Evolutionary conservation across 2,888 invertebrate genomes (phyloP), one percentile per base, ranked within the genome.

Genomic region (Hydrotaea diabolus): DNA sequence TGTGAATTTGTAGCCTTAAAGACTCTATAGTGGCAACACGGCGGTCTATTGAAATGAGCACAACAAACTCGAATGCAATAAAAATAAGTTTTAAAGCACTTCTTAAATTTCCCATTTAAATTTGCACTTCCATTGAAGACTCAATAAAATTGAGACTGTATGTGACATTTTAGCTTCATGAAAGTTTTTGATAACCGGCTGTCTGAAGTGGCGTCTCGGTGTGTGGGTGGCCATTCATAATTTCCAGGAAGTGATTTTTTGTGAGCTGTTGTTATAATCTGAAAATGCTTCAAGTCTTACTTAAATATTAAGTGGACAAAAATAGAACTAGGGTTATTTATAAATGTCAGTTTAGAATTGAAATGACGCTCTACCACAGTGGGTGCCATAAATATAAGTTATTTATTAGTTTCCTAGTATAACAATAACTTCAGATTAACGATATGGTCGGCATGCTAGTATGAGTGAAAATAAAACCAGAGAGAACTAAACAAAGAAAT

Each of bases 11-110:
- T 13, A 43, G 43, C 9, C n/a, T n/a, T n/a, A n/a, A n/a, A n/a
- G 9, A 13, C 9, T 43, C 43, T 7, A 31, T 31, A 43, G 9
- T n/a, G n/a, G n/a, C n/a, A n/a, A n/a, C n/a, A n/a, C n/a, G n/a
- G n/a, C 15, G 43, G 3, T 43, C 9, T 13, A 49, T 9, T 39
- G 3, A 49, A 49, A 49, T n/a, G n/a, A 49, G n/a, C 49, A 49
- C n/a, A 15, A 49, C n/a, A 49, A 49, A n/a, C n/a, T 49, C 49
- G n/a, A 49, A 49, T 49, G 49, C 49, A 49, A 39, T 49, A 49
- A 49, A 49, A n/a, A 49, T n/a, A 49, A 49, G n/a, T n/a, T 49
- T 39, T 2, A 13, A 49, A n/a, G 49, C 13, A 43, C 15, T 49
- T 49, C 8, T 49, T 49, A 49, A 49, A 49, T 49, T 49, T 49